Conservation (phyloP, 1,140 invertebrate species). For the Rhopalosiphum maidis region DNA sequence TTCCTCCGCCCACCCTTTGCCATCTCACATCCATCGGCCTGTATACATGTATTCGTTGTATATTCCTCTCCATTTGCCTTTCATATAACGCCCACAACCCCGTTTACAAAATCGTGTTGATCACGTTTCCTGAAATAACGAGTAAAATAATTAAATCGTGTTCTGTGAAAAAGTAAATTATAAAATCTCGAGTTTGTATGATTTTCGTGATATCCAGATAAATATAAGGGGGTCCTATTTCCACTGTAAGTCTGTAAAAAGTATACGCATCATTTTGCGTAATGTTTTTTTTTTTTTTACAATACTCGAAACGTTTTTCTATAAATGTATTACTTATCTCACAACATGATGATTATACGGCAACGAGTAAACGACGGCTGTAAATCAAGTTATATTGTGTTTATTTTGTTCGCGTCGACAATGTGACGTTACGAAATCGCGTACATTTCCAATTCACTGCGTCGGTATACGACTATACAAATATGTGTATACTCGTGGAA, state of each 20-base stretch:
- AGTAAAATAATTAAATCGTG: neutral
- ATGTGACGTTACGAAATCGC: slow-evolving; percentile 14
- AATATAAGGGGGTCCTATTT: neutral
- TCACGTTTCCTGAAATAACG: slow-evolving; percentile 24
- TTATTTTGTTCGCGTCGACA: neutral
- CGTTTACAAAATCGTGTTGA: neutral
- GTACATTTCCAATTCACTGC: slow-evolving; percentile 29
- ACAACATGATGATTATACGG: neutral
- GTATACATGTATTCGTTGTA: neutral
- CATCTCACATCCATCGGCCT: neutral
- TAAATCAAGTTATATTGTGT: slow-evolving; percentile 14
- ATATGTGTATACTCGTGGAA: neutral
- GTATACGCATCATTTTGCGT: neutral
- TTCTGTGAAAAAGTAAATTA: neutral
- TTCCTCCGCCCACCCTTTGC: neutral
- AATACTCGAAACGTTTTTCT: neutral
- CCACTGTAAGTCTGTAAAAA: neutral
- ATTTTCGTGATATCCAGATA: neutral
- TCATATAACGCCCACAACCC: slow-evolving; percentile 11
- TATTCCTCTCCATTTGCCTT: slow-evolving; percentile 1
- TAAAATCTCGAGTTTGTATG: neutral
- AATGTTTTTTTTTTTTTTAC: neutral
- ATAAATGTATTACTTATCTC: neutral
- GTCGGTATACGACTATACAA: neutral
- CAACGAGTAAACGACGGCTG: neutral